Evolutionary conservation across 2,888 invertebrate species (phyloP).

Genomic region (Drosophila limbata): DNA sequence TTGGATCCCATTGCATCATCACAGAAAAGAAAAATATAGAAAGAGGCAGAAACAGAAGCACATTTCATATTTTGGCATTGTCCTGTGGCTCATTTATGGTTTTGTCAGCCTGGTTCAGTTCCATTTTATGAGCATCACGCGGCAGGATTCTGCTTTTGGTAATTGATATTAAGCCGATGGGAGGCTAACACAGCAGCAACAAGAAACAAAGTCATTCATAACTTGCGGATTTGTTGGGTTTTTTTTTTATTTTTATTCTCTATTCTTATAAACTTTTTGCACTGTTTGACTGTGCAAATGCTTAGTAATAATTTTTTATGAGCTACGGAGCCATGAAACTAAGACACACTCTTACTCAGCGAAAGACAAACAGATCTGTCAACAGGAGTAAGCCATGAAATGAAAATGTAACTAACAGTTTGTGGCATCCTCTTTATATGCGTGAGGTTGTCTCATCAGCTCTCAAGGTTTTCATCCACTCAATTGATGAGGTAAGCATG

Average conservation of each 20-base stretch:
- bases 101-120: constrained; percentile 7
- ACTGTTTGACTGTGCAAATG: constrained; percentile 30
- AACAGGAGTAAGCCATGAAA: constrained; percentile 25
- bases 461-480: neutral
- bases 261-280: constrained; percentile 16
- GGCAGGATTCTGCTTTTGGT: constrained; percentile 53
- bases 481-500: constrained; percentile 21
- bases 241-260: constrained; percentile 5
- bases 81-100: constrained; percentile 37
- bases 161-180: constrained; percentile 70
- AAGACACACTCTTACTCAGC: constrained; percentile 13
- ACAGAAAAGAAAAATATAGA: neutral
- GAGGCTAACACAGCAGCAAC: constrained; percentile 15
- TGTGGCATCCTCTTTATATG: neutral
- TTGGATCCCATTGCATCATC: constrained; percentile 32
- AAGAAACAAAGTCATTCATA: constrained; percentile 25
- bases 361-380: constrained; percentile 26
- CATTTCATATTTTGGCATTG: constrained; percentile 26
- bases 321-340: constrained; percentile 42
- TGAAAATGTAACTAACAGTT: constrained; percentile 6
- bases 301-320: constrained; percentile 62
- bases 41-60: neutral
- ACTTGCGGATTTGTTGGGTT: constrained; percentile 25
- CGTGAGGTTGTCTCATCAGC: neutral
- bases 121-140: constrained; percentile 54